phyloP scores from a whole-genome alignment of 1,140 invertebrate species.

The Magallana angulata region DNA sequence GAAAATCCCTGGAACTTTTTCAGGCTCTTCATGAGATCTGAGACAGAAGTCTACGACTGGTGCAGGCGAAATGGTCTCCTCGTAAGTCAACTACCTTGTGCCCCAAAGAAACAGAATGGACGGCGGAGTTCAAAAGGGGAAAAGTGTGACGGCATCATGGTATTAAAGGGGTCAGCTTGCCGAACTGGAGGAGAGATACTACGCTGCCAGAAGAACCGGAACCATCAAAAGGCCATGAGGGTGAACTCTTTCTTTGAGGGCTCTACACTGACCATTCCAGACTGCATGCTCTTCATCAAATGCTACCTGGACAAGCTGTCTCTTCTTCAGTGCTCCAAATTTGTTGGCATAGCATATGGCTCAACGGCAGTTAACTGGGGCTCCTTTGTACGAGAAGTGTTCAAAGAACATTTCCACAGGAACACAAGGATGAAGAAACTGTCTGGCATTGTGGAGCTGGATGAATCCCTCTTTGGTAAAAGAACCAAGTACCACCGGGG shows the following conservation, averaged over 20 bases:
- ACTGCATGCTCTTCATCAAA: conserved; percentile 18
- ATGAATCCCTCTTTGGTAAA: conserved; percentile 44
- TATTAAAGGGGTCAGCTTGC: not conserved
- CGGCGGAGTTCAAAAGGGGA: not conserved
- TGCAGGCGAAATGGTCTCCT: not conserved
- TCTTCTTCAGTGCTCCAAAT: not conserved
- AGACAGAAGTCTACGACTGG: not conserved
- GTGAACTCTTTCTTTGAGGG: conserved; percentile 13
- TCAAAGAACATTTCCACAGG: not conserved
- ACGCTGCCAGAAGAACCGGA: not conserved
- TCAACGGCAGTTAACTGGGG: conserved; percentile 7
- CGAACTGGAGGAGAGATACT: not conserved
- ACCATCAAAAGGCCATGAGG: not conserved
- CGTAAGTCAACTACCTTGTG: not conserved
- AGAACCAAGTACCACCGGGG: conserved; percentile 27
- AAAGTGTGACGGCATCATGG: not conserved
- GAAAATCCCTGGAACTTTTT: conserved; percentile 14
- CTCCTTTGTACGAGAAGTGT: not conserved
- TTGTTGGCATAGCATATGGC: conserved; percentile 13
- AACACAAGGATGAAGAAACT: not conserved
- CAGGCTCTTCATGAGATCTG: not conserved
- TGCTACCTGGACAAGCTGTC: conserved; percentile 17
- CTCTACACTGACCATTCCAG: conserved; percentile 22
- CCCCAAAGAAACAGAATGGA: not conserved
- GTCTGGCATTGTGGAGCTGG: not conserved